These are phyloP conservation scores for Lacerta agilis DNA, from an alignment of 2,797 vertebrate genomes.

Conservation along the genomic window DNA sequence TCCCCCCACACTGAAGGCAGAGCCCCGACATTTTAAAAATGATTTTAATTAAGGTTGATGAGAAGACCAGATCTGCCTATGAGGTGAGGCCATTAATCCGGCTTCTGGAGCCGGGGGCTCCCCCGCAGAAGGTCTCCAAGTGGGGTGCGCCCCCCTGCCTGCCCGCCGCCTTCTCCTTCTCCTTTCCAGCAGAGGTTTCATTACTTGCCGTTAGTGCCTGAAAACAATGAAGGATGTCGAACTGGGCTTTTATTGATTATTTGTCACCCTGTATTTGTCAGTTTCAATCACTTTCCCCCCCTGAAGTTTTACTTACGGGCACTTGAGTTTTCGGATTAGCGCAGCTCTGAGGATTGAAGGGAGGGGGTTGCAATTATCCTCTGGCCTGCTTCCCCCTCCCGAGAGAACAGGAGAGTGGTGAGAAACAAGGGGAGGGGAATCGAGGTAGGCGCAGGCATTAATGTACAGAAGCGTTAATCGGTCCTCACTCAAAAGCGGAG, in stretches of 20 bases:
- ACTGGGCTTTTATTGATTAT: conserved; percentile 69
- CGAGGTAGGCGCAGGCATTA: neutral
- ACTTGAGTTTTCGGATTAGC: conserved; percentile 74
- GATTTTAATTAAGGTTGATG: conserved; percentile 43
- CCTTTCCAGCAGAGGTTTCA: conserved; percentile 58
- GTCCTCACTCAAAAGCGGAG: conserved; percentile 16
- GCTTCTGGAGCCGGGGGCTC: conserved; percentile 1
- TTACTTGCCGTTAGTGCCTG: conserved; percentile 66
- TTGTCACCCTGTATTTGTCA: conserved; percentile 77
- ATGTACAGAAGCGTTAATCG: conserved; percentile 2
- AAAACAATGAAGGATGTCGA: conserved; percentile 62
- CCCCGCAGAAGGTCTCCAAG: conserved; percentile 19
- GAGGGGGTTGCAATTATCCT: conserved; percentile 59
- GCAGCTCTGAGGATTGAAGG: conserved; percentile 57
- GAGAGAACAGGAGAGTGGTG: conserved; percentile 50
- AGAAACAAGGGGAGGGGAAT: neutral
- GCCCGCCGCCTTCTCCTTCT: neutral
- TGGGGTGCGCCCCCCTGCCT: neutral
- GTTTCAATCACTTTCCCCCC: conserved; percentile 67
- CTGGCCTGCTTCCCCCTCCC: conserved; percentile 51
- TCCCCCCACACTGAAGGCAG: neutral
- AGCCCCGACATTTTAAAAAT: neutral
- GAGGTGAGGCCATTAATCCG: conserved; percentile 4
- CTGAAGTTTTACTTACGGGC: conserved; percentile 72
- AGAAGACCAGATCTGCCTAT: neutral